Evolutionary conservation across 2,797 vertebrate genomes (phyloP), one percentile per base, ranked within the genome.

Genomic region (Halcyon smyrnensis): DNA sequence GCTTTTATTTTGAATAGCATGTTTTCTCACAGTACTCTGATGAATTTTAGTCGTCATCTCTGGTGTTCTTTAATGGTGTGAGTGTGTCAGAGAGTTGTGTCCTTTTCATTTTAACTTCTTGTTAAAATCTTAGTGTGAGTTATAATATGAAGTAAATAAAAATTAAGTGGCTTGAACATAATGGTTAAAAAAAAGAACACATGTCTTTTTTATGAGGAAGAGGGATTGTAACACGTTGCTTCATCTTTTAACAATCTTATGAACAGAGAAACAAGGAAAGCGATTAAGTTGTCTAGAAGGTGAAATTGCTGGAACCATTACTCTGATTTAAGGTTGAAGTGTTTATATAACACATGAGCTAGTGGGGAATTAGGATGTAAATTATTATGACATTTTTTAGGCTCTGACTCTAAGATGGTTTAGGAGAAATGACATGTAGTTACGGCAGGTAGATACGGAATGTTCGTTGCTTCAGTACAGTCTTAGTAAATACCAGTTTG

Each of bases 221-320:
- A 75, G 62, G 12, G 28, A 41, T 62, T 87, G n/a, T 75, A 75
- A 51, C n/a, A 69, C 46, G 10, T 60, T 60, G 36, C 36, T 62
- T 70, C 62, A 79, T 83, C 76, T 86, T 67, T 56, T 67, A 65
- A 24, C 17, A 65, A 12, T 41, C 36, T 68, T 84, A 48, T 21
- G 67, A 91, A 79, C 84, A 63, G 69, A 73, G 54, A 79, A 84
- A 65, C 53, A 92, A 70, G 68, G 60, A 89, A 69, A 96, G 92
- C 43, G 69, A 1, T 74, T 87, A 51, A 75, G 32, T 30, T 91
- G 54, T 76, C 48, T 73, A 34, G 54, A 87, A 69, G 41, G 64
- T 85, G 71, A 91, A 92, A 75, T 73, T 62, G 6, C 45, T 76
- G 53, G 15, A 87, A 27, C 73, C 46, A 30, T 69, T 92, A 59